Base-by-base conservation (phyloP, 92 coral and sea anemone species). In the Palythoa grandiflora region DNA sequence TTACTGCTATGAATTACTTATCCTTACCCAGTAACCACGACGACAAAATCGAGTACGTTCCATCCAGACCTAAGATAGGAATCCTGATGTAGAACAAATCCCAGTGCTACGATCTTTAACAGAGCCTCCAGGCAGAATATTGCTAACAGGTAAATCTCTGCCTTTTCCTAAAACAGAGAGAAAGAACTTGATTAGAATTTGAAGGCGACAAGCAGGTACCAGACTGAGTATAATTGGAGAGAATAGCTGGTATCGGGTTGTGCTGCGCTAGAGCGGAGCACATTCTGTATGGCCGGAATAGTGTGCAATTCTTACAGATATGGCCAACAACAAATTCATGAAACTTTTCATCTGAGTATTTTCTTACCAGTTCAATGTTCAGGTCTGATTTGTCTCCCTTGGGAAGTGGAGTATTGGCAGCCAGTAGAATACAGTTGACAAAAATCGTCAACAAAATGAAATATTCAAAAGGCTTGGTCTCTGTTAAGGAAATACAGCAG, bases 401-500 rank as follows among this genome's bases (percentile, higher is more conserved):
- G 1, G 99, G 99, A 52, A 97, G 91, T 21, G 99, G 99, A 40
- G 92, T 89, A 81, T 97, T 97, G 75, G 98, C 96, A 86, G 99
- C 99, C 74, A 97, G 93, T 51, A 97, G 95, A 78, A 97, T 91
- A 91, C 99, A 97, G 89, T 97, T 97, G 90, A 96, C 98, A 87
- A 97, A 96, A 91, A 97, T 97, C 79, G 99, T 97, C 96, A 92
- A 85, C 88, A 97, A 92, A 90, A 97, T 97, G 90, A 95, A 95
- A 94, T 97, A 97, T 92, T 97, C 99, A 79, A 79, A 79, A 79
- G 84, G 84, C 84, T 79, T 79, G 84, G 84, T 79, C 84, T 79
- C 84, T 79, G 84, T 79, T 79, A 79, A 79, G 84, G 84, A 59
- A 79, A 53, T 53, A 77, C 66, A 79, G 14, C 84, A 79, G 50